These are phyloP conservation scores for Phania funesta DNA, from an alignment of 2,888 invertebrate genomes.

Conservation along the genomic window DNA sequence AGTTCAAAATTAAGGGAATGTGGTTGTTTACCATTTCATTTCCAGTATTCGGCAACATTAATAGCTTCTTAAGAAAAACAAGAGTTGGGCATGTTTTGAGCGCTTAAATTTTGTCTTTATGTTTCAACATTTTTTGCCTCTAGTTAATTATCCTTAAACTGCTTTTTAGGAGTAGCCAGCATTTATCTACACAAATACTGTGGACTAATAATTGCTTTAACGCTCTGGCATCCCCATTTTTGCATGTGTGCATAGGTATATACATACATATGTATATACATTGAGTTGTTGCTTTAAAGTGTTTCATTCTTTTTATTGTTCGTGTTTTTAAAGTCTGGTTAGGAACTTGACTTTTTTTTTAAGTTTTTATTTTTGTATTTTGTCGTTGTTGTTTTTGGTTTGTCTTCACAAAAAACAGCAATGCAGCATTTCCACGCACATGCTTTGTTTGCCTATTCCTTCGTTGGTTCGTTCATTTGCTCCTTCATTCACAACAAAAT, in stretches of 20 bases:
- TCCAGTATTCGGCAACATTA: too few relatives aligned
- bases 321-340: constrained; percentile 23
- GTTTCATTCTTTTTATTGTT: constrained; percentile 16
- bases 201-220: too few relatives aligned
- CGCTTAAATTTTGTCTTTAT: too few relatives aligned
- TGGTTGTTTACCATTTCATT: too few relatives aligned
- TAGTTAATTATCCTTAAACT: too few relatives aligned
- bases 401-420: constrained; percentile 49
- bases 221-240: not conserved
- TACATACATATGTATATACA: not conserved
- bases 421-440: constrained; percentile 67
- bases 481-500: constrained; percentile 19
- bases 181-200: too few relatives aligned
- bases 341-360: constrained; percentile 26
- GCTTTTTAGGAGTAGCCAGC: too few relatives aligned
- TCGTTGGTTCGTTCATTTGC: not conserved
- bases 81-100: too few relatives aligned
- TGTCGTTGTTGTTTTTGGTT: constrained; percentile 3
- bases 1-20: too few relatives aligned
- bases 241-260: constrained; percentile 7
- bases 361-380: not conserved
- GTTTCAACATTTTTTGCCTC: too few relatives aligned
- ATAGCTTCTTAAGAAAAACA: too few relatives aligned
- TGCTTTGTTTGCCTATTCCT: constrained; percentile 60
- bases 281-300: not conserved